Evolutionary conservation across 2,113 vertebrate species (phyloP).

Genomic region (Phrynosoma platyrhinos): DNA sequence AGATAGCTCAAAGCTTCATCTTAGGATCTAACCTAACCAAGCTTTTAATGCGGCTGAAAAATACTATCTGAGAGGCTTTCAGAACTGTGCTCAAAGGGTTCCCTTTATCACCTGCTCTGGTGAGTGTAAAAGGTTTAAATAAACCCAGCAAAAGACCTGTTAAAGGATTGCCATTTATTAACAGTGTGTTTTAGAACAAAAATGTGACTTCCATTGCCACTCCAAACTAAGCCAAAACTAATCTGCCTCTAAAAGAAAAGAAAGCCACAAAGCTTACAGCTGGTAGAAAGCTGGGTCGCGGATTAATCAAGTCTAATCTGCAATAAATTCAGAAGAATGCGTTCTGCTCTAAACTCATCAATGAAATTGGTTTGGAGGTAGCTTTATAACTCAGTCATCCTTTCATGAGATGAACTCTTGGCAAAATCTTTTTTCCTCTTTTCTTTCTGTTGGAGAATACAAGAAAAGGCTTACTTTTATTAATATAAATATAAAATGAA

Average conservation of each 20-base stretch:
- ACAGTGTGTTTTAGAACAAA: constrained; percentile 63
- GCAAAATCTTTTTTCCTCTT: constrained; percentile 45
- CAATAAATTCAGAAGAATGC: constrained; percentile 68
- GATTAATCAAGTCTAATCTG: constrained; percentile 62
- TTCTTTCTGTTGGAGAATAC: constrained; percentile 54
- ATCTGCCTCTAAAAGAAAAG: constrained; percentile 57
- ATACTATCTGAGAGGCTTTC: constrained; percentile 60
- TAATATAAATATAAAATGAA: constrained; percentile 57
- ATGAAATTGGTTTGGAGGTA: constrained; percentile 64
- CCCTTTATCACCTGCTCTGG: constrained; percentile 58
- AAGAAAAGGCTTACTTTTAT: constrained; percentile 68
- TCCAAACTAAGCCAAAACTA: constrained; percentile 63
- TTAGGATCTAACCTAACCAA: constrained; percentile 62
- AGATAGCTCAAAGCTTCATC: constrained; percentile 76
- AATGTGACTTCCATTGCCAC: constrained; percentile 49
- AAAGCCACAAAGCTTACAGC: constrained; percentile 56
- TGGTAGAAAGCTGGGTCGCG: constrained; percentile 52
- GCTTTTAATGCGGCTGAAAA: constrained; percentile 52
- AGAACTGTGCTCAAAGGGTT: constrained; percentile 48
- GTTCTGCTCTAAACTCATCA: constrained; percentile 67
- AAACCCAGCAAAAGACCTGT: constrained; percentile 44
- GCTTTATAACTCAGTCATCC: constrained; percentile 73
- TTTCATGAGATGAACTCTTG: constrained; percentile 67
- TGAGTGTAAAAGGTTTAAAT: constrained; percentile 52
- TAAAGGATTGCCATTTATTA: constrained; percentile 59